Percentiles rank a stretch among this genome's conserved stretches.
Evolutionary conservation across 2,113 vertebrate species (phyloP).

Genomic region (Myxocyprinus asiaticus): DNA sequence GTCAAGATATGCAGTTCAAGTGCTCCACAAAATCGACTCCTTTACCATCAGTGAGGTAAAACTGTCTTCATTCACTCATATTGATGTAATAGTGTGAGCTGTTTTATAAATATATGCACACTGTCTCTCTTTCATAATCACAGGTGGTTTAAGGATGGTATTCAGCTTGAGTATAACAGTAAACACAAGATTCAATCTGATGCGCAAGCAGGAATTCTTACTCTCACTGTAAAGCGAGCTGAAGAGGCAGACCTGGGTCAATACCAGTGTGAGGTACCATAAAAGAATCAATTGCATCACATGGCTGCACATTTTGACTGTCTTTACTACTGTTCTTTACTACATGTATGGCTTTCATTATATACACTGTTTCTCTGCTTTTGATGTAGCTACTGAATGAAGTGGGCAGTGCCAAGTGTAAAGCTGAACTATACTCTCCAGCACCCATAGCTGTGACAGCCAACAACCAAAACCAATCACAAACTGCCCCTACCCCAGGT

Average conservation of each 20-base stretch:
- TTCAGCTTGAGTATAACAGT: slow-evolving; percentile 71
- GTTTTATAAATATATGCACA: background rate
- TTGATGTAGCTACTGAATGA: slow-evolving; percentile 83
- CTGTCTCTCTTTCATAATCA: background rate
- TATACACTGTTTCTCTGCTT: background rate
- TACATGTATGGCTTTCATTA: background rate
- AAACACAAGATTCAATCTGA: slow-evolving; percentile 84
- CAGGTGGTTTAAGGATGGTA: slow-evolving; percentile 90
- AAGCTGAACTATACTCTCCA: slow-evolving; percentile 78
- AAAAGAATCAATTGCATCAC: background rate
- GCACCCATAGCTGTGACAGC: slow-evolving; percentile 72
- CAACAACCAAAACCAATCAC: slow-evolving; percentile 72
- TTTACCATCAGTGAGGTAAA: slow-evolving; percentile 83
- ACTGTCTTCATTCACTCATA: background rate
- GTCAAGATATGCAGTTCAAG: slow-evolving; percentile 84
- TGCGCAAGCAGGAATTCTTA: slow-evolving; percentile 79
- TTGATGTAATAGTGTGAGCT: background rate
- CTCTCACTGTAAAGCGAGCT: slow-evolving; percentile 80
- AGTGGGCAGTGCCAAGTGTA: slow-evolving; percentile 83
- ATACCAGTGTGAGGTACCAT: slow-evolving; percentile 91
- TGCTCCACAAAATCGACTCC: slow-evolving; percentile 85
- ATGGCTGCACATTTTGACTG: background rate
- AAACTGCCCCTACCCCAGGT: slow-evolving; percentile 87
- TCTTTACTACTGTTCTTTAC: background rate
- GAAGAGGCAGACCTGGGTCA: slow-evolving; percentile 82